phyloP scores from a whole-genome alignment of 30 jellyfish, hydroid and myxozoan species.

The Haliclystus octoradiatus region DNA sequence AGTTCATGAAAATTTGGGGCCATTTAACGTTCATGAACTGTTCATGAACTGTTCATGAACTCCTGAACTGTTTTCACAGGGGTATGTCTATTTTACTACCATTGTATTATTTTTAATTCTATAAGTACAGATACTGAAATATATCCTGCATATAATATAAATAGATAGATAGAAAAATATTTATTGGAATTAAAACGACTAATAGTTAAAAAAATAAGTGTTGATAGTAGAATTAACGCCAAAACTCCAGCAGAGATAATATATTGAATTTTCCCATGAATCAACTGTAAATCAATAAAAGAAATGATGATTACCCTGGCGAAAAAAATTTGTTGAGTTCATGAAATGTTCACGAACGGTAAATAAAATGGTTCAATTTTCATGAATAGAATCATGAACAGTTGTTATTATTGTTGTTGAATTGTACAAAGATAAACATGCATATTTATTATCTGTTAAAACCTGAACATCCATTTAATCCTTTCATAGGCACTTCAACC shows the following conservation, averaged over 20 bases:
- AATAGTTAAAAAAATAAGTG: conserved; percentile 42
- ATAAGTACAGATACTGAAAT: conserved; percentile 37
- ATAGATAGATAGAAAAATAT: conserved; percentile 27
- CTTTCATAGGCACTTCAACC: neutral
- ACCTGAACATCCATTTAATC: neutral
- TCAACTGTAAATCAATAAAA: conserved; percentile 27
- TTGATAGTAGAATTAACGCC: conserved; percentile 38
- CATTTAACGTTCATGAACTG: too few species aligned
- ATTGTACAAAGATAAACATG: neutral
- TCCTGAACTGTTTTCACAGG: too few species aligned
- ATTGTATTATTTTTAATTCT: conserved; percentile 18
- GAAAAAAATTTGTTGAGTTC: too few species aligned
- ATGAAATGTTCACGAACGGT: too few species aligned
- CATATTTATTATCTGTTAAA: neutral
- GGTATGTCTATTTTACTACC: too few species aligned
- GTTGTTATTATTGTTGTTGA: neutral
- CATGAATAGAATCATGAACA: too few species aligned
- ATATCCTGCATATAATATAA: conserved; percentile 34
- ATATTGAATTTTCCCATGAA: conserved; percentile 75
- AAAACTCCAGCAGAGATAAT: conserved; percentile 71
- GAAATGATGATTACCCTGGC: too few species aligned
- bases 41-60: too few species aligned
- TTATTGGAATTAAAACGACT: conserved; percentile 38
- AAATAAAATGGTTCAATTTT: too few species aligned
- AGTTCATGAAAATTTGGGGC: too few species aligned